phyloP scores from a whole-genome alignment of 1,140 invertebrate genomes.

The Trissolcus basalis region DNA sequence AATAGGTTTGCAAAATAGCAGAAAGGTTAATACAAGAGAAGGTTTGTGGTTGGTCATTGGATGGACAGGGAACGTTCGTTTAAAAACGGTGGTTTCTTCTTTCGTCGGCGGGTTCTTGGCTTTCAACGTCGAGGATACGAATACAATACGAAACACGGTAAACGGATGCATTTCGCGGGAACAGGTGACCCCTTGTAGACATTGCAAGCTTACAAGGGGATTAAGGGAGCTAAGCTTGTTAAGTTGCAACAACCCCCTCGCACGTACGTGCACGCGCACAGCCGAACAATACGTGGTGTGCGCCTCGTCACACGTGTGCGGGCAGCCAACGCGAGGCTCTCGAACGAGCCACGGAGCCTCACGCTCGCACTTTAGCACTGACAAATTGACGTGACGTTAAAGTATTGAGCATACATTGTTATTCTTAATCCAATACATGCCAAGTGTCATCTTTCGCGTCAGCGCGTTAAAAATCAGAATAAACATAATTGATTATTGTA shows the following conservation, averaged over 20 bases:
- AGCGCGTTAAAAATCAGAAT: slow-evolving; percentile 40
- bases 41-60: slow-evolving; percentile 15
- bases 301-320: slow-evolving; percentile 4
- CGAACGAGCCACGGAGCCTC: slow-evolving; percentile 17
- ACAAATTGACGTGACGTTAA: slow-evolving; percentile 57
- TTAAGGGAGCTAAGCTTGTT: slow-evolving; percentile 76
- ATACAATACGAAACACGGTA: slow-evolving; percentile 58
- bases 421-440: slow-evolving; percentile 57
- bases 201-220: slow-evolving; percentile 76
- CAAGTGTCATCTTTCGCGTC: slow-evolving; percentile 53
- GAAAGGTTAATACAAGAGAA: slow-evolving; percentile 23
- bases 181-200: slow-evolving; percentile 77
- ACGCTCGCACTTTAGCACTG: slow-evolving; percentile 50
- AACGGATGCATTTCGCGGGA: slow-evolving; percentile 76
- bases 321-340: slow-evolving; percentile 31
- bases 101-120: slow-evolving; percentile 42
- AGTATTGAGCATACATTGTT: slow-evolving; percentile 58
- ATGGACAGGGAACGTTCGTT: slow-evolving; percentile 29
- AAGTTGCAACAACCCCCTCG: slow-evolving; percentile 73
- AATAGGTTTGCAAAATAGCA: slow-evolving; percentile 5
- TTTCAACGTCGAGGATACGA: slow-evolving; percentile 43
- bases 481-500: slow-evolving; percentile 35
- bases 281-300: slow-evolving; percentile 16
- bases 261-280: slow-evolving; percentile 34
- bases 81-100: slow-evolving; percentile 57